Conservation (phyloP, 2,888 invertebrate species). For the Sycophila texana region DNA sequence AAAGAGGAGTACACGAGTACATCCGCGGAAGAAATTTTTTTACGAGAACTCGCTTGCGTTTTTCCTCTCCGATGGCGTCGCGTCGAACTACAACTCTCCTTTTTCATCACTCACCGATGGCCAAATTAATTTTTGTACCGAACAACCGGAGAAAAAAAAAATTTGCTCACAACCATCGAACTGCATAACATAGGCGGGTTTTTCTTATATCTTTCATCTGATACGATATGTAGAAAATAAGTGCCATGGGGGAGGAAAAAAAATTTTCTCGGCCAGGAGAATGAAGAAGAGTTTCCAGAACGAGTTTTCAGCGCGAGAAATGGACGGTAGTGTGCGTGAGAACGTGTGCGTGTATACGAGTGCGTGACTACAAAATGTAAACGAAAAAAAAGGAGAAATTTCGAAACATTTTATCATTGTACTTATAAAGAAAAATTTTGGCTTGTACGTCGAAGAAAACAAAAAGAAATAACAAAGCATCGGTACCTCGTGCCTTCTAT, state of each 20-base stretch:
- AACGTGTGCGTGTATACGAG: slow-evolving; percentile 20
- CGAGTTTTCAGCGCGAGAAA: slow-evolving; percentile 32
- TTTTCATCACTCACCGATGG: background rate
- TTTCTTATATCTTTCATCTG: no score
- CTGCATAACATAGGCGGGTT: no score
- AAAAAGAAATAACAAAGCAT: slow-evolving; percentile 57
- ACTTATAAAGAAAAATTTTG: slow-evolving; percentile 51
- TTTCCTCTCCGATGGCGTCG: slow-evolving; percentile 14
- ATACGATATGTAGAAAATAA: background rate
- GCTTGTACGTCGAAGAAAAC: slow-evolving; percentile 45
- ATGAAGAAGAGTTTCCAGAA: slow-evolving; percentile 40
- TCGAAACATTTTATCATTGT: slow-evolving; percentile 45
- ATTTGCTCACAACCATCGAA: no score
- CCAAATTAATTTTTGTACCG: background rate
- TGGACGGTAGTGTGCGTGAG: slow-evolving; percentile 18
- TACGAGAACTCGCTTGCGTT: slow-evolving; percentile 7
- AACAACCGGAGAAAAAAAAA: background rate
- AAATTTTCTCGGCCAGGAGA: slow-evolving; percentile 22
- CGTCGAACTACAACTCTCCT: background rate
- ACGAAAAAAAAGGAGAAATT: slow-evolving; percentile 31
- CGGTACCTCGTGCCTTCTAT: slow-evolving; percentile 70
- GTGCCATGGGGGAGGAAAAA: slow-evolving; percentile 28
- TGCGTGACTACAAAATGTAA: slow-evolving; percentile 38
- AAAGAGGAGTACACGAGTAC: slow-evolving; percentile 26
- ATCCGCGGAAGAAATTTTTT: slow-evolving; percentile 21